Percentiles rank a stretch among this genome's conserved stretches.
Evolutionary conservation across 2,113 vertebrate genomes (phyloP).

Genomic region (Vulpes lagopus): DNA sequence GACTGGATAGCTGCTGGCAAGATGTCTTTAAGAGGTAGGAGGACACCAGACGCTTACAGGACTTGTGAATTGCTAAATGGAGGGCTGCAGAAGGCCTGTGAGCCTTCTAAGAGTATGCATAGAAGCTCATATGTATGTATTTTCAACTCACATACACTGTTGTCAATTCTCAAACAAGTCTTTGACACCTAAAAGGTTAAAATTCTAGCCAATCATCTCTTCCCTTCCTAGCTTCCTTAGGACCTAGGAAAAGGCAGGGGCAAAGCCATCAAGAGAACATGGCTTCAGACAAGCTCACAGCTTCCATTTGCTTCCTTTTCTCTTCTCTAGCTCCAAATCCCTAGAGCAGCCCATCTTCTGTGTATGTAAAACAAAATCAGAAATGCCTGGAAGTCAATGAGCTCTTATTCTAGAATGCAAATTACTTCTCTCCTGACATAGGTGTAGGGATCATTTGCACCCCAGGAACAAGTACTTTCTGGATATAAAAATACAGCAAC

Average conservation of each 20-base stretch:
- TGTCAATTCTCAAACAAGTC: background rate
- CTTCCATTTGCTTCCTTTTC: background rate
- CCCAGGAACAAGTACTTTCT: background rate
- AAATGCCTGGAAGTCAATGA: background rate
- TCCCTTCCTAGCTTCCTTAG: background rate
- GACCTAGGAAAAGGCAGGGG: background rate
- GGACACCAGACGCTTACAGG: background rate
- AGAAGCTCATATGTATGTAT: background rate
- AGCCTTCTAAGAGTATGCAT: background rate
- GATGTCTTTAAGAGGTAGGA: background rate
- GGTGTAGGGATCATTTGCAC: background rate
- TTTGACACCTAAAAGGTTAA: background rate
- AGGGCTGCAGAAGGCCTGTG: background rate
- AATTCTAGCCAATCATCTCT: background rate
- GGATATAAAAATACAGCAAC: background rate
- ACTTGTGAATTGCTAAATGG: background rate
- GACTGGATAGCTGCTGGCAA: background rate
- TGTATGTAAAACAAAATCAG: background rate
- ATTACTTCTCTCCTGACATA: background rate
- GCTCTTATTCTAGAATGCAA: background rate
- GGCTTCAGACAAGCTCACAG: background rate
- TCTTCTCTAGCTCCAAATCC: background rate
- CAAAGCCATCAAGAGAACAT: background rate
- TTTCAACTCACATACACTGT: background rate
- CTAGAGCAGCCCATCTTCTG: background rate